Evolutionary conservation across 2,797 vertebrate species (phyloP).

Genomic region (Mus minutoides): DNA sequence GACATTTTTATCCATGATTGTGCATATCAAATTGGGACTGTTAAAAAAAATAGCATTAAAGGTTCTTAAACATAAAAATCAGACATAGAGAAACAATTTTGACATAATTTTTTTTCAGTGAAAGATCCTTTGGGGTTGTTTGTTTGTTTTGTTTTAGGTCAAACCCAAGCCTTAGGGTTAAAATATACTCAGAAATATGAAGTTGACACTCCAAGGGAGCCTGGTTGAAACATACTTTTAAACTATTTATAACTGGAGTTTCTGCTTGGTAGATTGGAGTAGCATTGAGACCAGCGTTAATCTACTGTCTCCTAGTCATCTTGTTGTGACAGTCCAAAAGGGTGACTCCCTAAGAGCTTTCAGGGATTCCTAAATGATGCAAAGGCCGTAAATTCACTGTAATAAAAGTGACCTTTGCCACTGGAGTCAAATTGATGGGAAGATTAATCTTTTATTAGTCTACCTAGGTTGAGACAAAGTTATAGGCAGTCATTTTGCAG

Average conservation of each 20-base stretch:
- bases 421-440: neutral
- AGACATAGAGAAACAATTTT: conserved; percentile 23
- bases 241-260: neutral
- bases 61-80: conserved; percentile 51
- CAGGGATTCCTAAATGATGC: conserved; percentile 29
- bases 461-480: neutral
- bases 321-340: conserved; percentile 4
- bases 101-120: conserved; percentile 14
- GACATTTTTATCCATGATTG: conserved; percentile 17
- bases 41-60: neutral
- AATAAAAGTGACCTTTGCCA: conserved; percentile 6
- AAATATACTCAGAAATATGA: conserved; percentile 5
- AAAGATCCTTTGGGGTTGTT: conserved; percentile 5
- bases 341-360: neutral
- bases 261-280: conserved; percentile 29
- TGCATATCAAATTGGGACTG: neutral
- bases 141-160: neutral
- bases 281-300: neutral
- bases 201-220: neutral
- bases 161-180: neutral
- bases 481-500: neutral
- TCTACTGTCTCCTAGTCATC: neutral
- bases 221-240: neutral
- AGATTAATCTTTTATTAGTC: conserved; percentile 19
- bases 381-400: neutral